Conservation (phyloP, 1,140 invertebrate species). For the Macrobrachium nipponense region DNA sequence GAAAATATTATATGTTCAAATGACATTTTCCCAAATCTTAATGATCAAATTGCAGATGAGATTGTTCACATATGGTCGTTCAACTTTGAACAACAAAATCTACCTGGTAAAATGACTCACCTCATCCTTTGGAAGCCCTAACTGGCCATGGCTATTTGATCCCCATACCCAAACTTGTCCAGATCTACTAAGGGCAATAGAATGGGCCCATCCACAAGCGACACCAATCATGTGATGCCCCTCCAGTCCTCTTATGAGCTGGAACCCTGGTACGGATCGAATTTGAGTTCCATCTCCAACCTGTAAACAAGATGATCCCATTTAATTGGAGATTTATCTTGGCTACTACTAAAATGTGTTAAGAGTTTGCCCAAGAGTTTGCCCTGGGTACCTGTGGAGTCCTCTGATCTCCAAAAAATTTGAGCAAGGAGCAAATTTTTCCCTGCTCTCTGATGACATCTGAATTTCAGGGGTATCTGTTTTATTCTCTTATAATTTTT, state of each 20-base stretch:
- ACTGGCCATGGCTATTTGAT: conserved; percentile 67
- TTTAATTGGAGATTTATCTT: neutral
- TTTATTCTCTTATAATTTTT: too few species aligned
- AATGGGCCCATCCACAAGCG: conserved; percentile 69
- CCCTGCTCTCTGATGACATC: too few species aligned
- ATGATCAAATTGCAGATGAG: too few species aligned
- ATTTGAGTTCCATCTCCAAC: conserved; percentile 64
- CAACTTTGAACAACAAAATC: too few species aligned
- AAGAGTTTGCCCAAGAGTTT: too few species aligned
- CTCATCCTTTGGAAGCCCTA: conserved; percentile 65
- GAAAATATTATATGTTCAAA: too few species aligned
- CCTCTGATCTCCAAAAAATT: too few species aligned
- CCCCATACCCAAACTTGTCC: conserved; percentile 66
- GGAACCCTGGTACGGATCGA: conserved; percentile 67
- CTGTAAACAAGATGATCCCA: conserved; percentile 29
- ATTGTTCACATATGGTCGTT: too few species aligned
- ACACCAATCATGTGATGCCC: conserved; percentile 71
- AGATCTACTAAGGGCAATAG: conserved; percentile 69
- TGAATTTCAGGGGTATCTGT: too few species aligned
- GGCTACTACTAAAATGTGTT: neutral
- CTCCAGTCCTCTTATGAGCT: conserved; percentile 70
- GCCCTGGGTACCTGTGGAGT: too few species aligned
- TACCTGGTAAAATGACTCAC: conserved; percentile 2
- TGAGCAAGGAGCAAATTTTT: too few species aligned
- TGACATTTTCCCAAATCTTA: too few species aligned